A percentile compares a stretch with the other conserved stretches of the same genome.
Conservation (phyloP, 2,113 vertebrate genomes). For the Nannospalax galili region DNA sequence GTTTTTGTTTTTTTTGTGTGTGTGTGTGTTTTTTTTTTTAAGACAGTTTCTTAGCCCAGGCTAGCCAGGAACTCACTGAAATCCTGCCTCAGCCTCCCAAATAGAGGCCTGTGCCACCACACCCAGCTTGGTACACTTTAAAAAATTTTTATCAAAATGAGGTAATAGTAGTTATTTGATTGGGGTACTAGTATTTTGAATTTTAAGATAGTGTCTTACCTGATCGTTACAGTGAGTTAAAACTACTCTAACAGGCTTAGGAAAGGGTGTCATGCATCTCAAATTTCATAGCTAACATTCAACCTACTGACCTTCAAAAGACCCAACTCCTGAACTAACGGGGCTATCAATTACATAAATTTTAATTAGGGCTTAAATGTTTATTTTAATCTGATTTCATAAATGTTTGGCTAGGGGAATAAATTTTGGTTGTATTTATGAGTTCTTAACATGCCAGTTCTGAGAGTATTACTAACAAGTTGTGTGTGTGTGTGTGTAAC, state of each 20-base stretch:
- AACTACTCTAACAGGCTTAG: neutral
- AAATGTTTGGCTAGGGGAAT: neutral
- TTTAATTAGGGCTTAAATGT: neutral
- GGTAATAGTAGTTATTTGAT: constrained; percentile 13
- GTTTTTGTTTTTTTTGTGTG: neutral
- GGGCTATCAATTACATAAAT: neutral
- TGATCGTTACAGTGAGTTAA: neutral
- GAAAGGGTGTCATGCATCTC: neutral
- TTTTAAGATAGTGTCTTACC: neutral
- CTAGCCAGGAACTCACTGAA: neutral
- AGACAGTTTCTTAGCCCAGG: neutral
- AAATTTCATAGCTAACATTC: neutral
- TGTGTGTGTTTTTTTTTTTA: neutral
- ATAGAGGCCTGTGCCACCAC: neutral
- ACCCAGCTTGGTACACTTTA: constrained; percentile 85
- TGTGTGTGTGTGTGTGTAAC: too few species aligned
- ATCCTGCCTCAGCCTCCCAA: neutral
- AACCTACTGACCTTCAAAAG: constrained; percentile 21
- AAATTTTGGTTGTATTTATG: neutral
- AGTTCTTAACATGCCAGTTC: neutral
- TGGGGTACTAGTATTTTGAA: neutral
- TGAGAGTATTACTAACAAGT: neutral
- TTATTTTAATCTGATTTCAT: constrained; percentile 16
- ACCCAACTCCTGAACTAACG: neutral
- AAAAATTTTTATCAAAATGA: neutral